Evolutionary conservation across 1,140 invertebrate genomes (phyloP).

Genomic region (Zaprionus gabonicus): DNA sequence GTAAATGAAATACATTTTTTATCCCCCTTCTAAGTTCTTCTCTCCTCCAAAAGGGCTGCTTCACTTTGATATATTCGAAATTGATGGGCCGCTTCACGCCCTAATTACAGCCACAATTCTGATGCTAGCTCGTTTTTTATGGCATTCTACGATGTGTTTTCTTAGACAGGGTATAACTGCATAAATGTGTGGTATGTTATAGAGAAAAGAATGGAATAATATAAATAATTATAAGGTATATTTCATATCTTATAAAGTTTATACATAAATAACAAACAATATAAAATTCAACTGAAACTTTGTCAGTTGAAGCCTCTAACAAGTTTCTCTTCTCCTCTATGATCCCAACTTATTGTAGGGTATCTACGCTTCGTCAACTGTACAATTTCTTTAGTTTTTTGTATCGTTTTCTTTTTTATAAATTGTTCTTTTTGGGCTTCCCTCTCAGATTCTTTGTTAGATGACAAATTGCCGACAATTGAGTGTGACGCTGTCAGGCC

Average conservation of each 20-base stretch:
- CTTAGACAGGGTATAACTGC: background rate
- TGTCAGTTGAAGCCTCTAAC: background rate
- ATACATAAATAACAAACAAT: too few relatives aligned
- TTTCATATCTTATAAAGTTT: too few relatives aligned
- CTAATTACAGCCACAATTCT: constrained; percentile 33
- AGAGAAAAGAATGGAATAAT: too few relatives aligned
- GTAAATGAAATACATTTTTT: constrained; percentile 29
- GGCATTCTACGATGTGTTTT: background rate
- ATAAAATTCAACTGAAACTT: too few relatives aligned
- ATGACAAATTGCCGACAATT: constrained; percentile 60
- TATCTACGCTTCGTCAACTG: background rate
- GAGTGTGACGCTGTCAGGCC: constrained; percentile 37
- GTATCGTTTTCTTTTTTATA: constrained; percentile 15
- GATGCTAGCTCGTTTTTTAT: constrained; percentile 15
- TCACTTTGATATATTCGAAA: constrained; percentile 57
- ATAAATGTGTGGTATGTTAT: background rate
- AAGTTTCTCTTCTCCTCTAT: background rate
- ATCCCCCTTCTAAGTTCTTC: background rate
- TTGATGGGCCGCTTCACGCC: constrained; percentile 55
- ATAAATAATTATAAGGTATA: too few relatives aligned
- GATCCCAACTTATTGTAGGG: background rate
- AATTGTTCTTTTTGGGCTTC: constrained; percentile 20
- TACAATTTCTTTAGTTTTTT: background rate
- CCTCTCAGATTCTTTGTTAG: constrained; percentile 15
- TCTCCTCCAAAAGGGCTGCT: constrained; percentile 24